Percentiles rank a stretch among this genome's conserved stretches.
Evolutionary conservation across 2,888 invertebrate genomes (phyloP).

Genomic region (Mesochorus sp.): DNA sequence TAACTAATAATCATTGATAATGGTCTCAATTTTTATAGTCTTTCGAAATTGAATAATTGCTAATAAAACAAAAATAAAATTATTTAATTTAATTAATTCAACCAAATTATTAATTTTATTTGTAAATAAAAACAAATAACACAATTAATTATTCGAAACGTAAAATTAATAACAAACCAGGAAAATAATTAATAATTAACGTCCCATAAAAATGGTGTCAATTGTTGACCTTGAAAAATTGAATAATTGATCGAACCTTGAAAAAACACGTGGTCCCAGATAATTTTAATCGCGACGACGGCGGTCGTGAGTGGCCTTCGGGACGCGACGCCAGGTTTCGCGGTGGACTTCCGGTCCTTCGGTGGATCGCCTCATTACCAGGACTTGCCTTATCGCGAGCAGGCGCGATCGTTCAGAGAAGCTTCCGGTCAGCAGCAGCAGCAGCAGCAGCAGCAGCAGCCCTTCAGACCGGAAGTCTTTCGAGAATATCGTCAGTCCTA

Average conservation of each 20-base stretch:
- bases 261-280: conserved; percentile 67
- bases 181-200: no score
- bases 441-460: conserved; percentile 35
- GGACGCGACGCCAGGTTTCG: conserved; percentile 59
- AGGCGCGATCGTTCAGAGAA: conserved; percentile 45
- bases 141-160: no score
- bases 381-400: conserved; percentile 60
- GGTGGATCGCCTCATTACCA: conserved; percentile 62
- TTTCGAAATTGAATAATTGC: no score
- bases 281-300: conserved; percentile 66
- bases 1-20: no score
- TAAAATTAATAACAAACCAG: not conserved
- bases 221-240: no score
- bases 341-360: conserved; percentile 66
- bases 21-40: no score
- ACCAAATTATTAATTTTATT: no score
- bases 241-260: no score
- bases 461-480: conserved; percentile 64
- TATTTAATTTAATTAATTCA: no score
- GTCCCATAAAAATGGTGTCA: no score
- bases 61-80: no score
- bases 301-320: conserved; percentile 65
- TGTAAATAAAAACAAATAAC: no score
- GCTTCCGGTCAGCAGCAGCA: not conserved
- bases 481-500: conserved; percentile 49